Base-by-base conservation (phyloP, 2,113 vertebrate species). In the Arenaria interpres region DNA sequence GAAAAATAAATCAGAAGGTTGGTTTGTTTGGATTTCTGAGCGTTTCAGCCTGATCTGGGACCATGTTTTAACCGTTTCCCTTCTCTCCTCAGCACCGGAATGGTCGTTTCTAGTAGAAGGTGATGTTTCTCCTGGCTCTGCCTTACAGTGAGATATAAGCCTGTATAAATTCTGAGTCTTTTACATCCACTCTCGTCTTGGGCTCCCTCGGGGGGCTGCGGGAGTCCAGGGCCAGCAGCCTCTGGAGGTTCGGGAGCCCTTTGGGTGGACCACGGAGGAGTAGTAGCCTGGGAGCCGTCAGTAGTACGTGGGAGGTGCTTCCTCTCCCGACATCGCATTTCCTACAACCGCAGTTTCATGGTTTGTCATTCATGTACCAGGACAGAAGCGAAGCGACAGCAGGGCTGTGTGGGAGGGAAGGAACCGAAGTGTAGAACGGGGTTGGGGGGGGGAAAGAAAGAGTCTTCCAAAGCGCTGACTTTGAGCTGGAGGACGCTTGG, bases 301-400 rank as follows among this genome's bases (percentile, higher is more conserved):
- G 73, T 56, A 80, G 94, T 72, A 93, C 0, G 87, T 96, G 91
- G 95, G 97, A 85, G 1, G 64, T 2, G n/a, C 90, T 85, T 91
- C 68, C 73, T 86, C 62, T 83, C 53, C 71, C 69, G 27, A 0
- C 64, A 25, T n/a, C 57, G 13, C 60, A 7, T 67, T 88, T 60
- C 68, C 79, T 94, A 95, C 90, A 90, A 93, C 64, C 35, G 48
- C 56, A 13, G 12, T 69, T 85, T 46, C 72, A 53, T 80, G 73
- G 73, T 86, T 88, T 37, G 28, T 92, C 89, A 78, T 92, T 95
- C 90, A 85, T 48, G 59, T 45, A 54, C 72, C 27, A n/a, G 83
- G 92, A 95, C 86, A 91, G 59, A 91, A 95, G 75, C 14, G 54
- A 69, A 91, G 63, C 59, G 93, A 95, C 95, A 97, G 95, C 93